Evolutionary conservation across 2,888 invertebrate species (phyloP), one percentile per base, ranked within the genome.

Genomic region (Yponomeuta evonymella): DNA sequence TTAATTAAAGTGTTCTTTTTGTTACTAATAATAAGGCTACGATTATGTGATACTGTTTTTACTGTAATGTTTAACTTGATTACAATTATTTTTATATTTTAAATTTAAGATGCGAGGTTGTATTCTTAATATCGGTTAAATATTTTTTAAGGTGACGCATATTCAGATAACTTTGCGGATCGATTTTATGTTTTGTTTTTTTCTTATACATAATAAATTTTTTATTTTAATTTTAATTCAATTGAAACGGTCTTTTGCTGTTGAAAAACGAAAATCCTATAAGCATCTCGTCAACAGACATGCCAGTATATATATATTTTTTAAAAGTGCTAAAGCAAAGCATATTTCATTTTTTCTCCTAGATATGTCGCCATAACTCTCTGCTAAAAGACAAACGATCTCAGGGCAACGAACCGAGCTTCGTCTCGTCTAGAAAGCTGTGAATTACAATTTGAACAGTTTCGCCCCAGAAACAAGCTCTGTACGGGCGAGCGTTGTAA

Each of bases 401-500:
- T 69, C 69, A 76, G 88, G 83, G 81, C 88, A 82, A 83, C 83
- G 88, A 88, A 87, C 89, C 78, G 78, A 75, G 76, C 73, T 68
- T 67, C 67, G n/a, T 67, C 43, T n/a, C 33, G 43, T 75, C 74
- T 74, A 76, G 73, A 70, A 75, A 63, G n/a, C 51, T 51, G 33
- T 58, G 69, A 70, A 36, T 62, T 70, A 62, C 36, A 74, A 75
- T 36, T 43, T 67, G n/a, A 33, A 51, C 15, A 80, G 77, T 76
- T 79, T 84, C 82, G 86, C 83, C 89, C 89, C 88, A 88, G 89
- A 88, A 87, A 89, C 89, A 87, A 87, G 83, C 36, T 62, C 70
- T 23, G 63, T 78, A 83, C 80, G 81, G 78, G 84, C 80, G 67
- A 6, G 62, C n/a, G 63, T 69, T 83, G 85, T 89, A 89, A 89